phyloP scores from a whole-genome alignment of 2,888 invertebrate genomes.

The Linnaemya tessellans region DNA sequence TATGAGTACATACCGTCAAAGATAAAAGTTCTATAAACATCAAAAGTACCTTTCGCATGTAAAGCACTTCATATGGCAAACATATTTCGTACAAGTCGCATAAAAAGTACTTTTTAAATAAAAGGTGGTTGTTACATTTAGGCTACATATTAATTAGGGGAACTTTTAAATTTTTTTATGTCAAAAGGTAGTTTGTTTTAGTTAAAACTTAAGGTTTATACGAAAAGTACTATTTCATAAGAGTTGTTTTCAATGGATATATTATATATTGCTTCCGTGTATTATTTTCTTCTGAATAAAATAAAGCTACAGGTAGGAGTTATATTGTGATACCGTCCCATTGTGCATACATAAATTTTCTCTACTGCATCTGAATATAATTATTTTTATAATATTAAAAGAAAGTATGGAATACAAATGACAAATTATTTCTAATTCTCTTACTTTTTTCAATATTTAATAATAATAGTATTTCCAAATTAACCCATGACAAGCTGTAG shows the following conservation, averaged over 20 bases:
- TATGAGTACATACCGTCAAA: too few species aligned
- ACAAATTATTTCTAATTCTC: constrained; percentile 5
- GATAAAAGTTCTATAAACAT: too few species aligned
- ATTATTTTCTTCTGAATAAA: background rate
- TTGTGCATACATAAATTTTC: constrained; percentile 17
- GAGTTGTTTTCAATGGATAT: background rate
- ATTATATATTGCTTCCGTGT: too few species aligned
- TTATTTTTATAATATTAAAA: constrained; percentile 9
- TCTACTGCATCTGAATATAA: background rate
- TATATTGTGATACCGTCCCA: background rate
- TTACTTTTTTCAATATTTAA: constrained; percentile 8
- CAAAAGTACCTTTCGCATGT: too few species aligned
- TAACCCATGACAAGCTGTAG: background rate
- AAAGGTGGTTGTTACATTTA: background rate
- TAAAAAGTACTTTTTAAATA: background rate
- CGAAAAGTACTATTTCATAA: background rate
- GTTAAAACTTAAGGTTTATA: background rate
- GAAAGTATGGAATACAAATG: constrained; percentile 28
- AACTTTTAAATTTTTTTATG: too few species aligned
- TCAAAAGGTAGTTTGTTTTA: too few species aligned
- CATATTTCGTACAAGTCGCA: too few species aligned
- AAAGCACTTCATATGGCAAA: too few species aligned
- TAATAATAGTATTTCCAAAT: background rate
- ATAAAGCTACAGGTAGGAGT: background rate
- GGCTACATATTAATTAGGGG: too few species aligned